Conservation (phyloP, 2,797 vertebrate genomes). For the Fringilla coelebs region DNA sequence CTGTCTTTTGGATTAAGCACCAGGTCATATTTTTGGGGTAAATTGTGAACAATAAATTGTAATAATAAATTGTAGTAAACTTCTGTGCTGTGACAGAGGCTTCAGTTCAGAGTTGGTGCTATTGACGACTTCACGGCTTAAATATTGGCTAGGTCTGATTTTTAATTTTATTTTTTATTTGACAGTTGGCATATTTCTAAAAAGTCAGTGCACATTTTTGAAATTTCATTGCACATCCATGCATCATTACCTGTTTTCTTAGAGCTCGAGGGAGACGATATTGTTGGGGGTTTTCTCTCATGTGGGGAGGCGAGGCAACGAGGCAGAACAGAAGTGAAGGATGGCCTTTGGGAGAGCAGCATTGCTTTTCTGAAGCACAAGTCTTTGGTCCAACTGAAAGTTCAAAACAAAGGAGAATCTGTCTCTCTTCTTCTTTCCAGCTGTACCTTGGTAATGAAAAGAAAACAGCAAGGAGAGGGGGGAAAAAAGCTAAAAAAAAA, state of each 20-base stretch:
- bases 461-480: background rate
- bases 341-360: constrained; percentile 13
- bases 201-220: constrained; percentile 61
- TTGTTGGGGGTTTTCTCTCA: constrained; percentile 48
- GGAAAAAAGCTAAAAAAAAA: background rate
- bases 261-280: constrained; percentile 2
- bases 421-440: background rate
- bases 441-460: constrained; percentile 31
- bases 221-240: constrained; percentile 63
- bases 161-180: background rate
- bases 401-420: constrained; percentile 30
- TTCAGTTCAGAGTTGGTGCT: background rate
- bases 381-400: constrained; percentile 19
- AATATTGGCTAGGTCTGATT: background rate
- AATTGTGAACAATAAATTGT: constrained; percentile 1
- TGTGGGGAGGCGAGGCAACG: background rate
- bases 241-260: constrained; percentile 43
- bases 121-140: background rate
- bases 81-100: background rate
- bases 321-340: constrained; percentile 5
- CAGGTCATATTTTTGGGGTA: background rate
- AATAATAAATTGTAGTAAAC: background rate
- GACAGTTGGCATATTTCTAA: constrained; percentile 59
- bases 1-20: background rate
- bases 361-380: constrained; percentile 27